These are phyloP conservation scores for Lycodopsis pacificus DNA, from an alignment of 2,797 vertebrate genomes.

Conservation along the genomic window DNA sequence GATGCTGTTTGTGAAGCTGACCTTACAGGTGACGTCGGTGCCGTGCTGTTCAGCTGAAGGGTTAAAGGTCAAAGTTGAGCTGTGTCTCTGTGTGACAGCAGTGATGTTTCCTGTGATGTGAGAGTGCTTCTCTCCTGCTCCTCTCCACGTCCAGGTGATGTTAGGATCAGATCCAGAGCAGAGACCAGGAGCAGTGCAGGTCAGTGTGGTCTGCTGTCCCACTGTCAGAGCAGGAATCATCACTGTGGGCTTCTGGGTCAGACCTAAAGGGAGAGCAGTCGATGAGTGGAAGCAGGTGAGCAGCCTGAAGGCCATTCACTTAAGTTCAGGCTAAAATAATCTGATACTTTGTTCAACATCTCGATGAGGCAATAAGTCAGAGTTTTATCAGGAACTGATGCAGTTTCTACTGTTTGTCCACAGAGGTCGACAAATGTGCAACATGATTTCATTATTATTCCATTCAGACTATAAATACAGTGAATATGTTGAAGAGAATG, in stretches of 20 bases:
- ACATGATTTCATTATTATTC: not conserved
- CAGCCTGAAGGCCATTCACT: not conserved
- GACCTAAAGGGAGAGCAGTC: constrained; percentile 26
- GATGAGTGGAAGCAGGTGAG: not conserved
- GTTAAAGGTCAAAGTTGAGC: constrained; percentile 59
- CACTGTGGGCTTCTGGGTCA: constrained; percentile 53
- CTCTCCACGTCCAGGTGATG: constrained; percentile 49
- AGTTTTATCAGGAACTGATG: not conserved
- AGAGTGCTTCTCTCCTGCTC: not conserved
- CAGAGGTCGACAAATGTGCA: not conserved
- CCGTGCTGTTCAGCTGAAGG: constrained; percentile 45
- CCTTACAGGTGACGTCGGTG: constrained; percentile 41
- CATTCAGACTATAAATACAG: not conserved
- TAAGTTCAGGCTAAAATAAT: not conserved
- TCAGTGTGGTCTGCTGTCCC: constrained; percentile 52
- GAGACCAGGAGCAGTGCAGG: constrained; percentile 63
- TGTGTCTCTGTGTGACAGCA: not conserved
- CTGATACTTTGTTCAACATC: not conserved
- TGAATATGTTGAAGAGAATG: not conserved
- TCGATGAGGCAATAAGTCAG: not conserved
- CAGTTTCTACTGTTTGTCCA: not conserved
- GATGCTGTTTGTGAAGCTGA: constrained; percentile 15
- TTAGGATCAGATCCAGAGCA: constrained; percentile 38
- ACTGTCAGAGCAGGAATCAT: constrained; percentile 40
- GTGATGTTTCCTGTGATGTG: constrained; percentile 14